phyloP scores from a whole-genome alignment of 2,113 vertebrate species.

The Cranoglanis bouderius region DNA sequence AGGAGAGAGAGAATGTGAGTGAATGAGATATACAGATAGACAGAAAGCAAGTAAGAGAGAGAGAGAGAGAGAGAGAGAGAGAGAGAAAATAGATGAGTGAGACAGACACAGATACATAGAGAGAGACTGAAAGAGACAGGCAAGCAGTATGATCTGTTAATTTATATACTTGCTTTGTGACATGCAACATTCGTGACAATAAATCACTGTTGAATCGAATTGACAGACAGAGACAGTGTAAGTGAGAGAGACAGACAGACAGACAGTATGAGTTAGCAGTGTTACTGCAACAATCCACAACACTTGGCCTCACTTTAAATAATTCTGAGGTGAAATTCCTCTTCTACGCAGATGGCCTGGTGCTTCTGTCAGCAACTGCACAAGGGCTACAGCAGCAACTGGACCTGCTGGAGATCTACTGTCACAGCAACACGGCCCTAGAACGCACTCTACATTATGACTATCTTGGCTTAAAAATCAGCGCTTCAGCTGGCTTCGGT shows the following conservation, averaged over 20 bases:
- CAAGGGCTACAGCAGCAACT: too few relatives aligned
- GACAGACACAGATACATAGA: not conserved
- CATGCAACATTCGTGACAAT: not conserved
- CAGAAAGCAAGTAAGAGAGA: not conserved
- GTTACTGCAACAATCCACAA: too few relatives aligned
- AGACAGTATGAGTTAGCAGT: not conserved
- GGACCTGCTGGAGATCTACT: too few relatives aligned
- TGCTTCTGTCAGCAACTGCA: too few relatives aligned
- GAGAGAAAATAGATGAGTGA: not conserved
- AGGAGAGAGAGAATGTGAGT: not conserved
- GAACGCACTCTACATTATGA: too few relatives aligned
- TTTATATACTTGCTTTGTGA: not conserved
- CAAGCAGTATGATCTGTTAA: not conserved
- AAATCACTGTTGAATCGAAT: too few relatives aligned
- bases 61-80: not conserved
- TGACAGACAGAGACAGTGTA: not conserved
- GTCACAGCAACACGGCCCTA: too few relatives aligned
- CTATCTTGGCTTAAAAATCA: too few relatives aligned
- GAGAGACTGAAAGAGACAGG: not conserved
- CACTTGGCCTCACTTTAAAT: too few relatives aligned
- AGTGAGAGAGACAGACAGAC: not conserved
- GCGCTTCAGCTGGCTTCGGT: too few relatives aligned
- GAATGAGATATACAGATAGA: not conserved
- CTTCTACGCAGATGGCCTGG: too few relatives aligned
- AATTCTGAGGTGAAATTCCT: too few relatives aligned